Percentiles rank a stretch among this genome's conserved stretches.
phyloP scores from a whole-genome alignment of 2,113 vertebrate species.

The Callionymus lyra region DNA sequence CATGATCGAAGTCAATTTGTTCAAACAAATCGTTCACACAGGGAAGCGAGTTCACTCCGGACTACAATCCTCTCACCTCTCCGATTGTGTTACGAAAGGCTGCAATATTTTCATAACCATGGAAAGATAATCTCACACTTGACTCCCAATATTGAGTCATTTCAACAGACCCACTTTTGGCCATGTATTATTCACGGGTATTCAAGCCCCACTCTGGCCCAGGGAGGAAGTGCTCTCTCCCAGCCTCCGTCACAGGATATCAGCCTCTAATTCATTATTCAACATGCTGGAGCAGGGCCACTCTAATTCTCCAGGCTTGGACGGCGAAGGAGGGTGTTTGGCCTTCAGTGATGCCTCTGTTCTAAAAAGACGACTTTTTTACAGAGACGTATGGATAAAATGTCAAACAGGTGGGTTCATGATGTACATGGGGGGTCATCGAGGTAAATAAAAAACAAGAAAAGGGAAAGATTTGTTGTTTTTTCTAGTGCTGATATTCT shows the following conservation, averaged over 20 bases:
- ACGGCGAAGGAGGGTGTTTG: conserved; percentile 32
- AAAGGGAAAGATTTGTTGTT: no score
- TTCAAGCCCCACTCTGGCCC: conserved; percentile 94
- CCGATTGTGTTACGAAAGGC: conserved; percentile 65
- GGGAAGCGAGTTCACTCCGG: conserved; percentile 2
- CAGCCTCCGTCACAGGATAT: conserved; percentile 91
- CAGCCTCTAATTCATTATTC: conserved; percentile 99
- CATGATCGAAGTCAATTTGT: neutral
- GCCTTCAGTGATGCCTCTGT: conserved; percentile 47
- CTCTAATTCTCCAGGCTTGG: conserved; percentile 58
- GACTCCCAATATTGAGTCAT: conserved; percentile 97
- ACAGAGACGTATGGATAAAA: conserved; percentile 1
- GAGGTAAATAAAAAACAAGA: no score
- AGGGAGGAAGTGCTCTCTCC: conserved; percentile 98
- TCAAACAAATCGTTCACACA: conserved; percentile 10
- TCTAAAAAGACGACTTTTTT: conserved; percentile 13
- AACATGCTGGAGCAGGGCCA: conserved; percentile 89
- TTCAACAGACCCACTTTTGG: conserved; percentile 91
- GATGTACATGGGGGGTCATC: neutral
- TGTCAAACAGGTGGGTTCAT: conserved; percentile 5
- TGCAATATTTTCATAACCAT: conserved; percentile 88
- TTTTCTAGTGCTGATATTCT: no score
- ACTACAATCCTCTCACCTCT: conserved; percentile 55
- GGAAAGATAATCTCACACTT: conserved; percentile 96
- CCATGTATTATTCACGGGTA: conserved; percentile 98